Percentiles rank a stretch among this genome's conserved stretches.
These are phyloP conservation scores for Paramisgurnus dabryanus DNA, from an alignment of 2,113 vertebrate genomes.

Conservation along the genomic window DNA sequence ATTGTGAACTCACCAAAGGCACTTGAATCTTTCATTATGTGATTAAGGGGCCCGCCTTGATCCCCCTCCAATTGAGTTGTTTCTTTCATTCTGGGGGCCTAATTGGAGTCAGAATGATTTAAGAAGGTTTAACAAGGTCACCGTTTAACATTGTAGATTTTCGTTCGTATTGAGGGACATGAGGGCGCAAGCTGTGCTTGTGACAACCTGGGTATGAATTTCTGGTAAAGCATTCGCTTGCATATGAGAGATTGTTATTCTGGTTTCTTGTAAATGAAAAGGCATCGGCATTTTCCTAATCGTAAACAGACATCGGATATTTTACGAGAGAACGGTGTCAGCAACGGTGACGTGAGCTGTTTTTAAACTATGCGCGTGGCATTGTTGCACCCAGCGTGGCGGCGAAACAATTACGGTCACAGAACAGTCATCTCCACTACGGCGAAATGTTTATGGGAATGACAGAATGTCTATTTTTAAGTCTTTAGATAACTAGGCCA, in stretches of 20 bases:
- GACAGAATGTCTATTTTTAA: too few relatives aligned
- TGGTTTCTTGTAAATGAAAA: conserved; percentile 51
- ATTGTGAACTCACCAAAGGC: conserved; percentile 48
- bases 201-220: conserved; percentile 26
- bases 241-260: conserved; percentile 44
- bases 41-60: conserved; percentile 56
- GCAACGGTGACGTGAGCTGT: conserved; percentile 45
- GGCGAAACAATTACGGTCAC: conserved; percentile 28
- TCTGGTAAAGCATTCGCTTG: conserved; percentile 46
- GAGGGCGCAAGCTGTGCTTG: conserved; percentile 24
- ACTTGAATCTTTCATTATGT: conserved; percentile 55
- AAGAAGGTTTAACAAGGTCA: conserved; percentile 45
- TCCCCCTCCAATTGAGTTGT: conserved; percentile 54
- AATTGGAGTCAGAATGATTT: conserved; percentile 54
- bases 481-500: too few relatives aligned
- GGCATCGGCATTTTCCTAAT: conserved; percentile 43
- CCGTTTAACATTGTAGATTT: conserved; percentile 35
- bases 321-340: conserved; percentile 43
- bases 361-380: conserved; percentile 44
- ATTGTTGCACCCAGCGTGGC: conserved; percentile 4
- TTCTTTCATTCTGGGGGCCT: conserved; percentile 49
- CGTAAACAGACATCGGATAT: conserved; percentile 47
- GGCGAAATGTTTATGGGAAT: conserved; percentile 20
- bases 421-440: conserved; percentile 15
- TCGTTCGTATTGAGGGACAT: not conserved